Conservation (phyloP, 2,113 vertebrate genomes). For the Poeciliopsis retropinna region DNA sequence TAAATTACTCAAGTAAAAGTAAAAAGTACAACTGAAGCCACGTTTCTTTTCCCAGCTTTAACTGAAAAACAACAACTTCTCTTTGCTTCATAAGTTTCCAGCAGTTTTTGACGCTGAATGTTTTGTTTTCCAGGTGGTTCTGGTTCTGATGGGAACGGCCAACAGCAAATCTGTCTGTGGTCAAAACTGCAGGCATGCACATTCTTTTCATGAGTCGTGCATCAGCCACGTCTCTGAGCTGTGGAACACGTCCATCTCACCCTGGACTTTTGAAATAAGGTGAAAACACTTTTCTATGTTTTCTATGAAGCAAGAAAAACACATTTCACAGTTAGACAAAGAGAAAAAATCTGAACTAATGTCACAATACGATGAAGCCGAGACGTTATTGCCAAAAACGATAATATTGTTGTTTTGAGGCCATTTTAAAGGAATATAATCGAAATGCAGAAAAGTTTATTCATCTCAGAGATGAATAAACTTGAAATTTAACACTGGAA, state of each 20-base stretch:
- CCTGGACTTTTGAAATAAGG: not conserved
- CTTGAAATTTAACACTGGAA: too few species aligned
- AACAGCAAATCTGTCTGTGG: rapidly evolving
- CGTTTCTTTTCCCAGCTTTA: too few species aligned
- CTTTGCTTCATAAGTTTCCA: not conserved
- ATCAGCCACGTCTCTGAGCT: not conserved
- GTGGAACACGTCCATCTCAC: not conserved
- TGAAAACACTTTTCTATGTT: slow-evolving; percentile 3
- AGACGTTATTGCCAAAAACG: too few species aligned
- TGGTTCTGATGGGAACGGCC: not conserved
- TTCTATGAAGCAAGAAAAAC: too few species aligned
- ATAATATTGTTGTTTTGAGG: too few species aligned
- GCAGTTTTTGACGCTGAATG: not conserved
- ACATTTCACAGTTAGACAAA: not conserved
- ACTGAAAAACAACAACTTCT: too few species aligned
- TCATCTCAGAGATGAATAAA: too few species aligned
- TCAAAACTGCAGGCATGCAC: rapidly evolving
- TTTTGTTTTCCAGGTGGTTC: not conserved
- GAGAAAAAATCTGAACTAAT: not conserved
- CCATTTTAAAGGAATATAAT: too few species aligned
- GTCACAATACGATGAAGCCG: too few species aligned
- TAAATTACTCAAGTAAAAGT: too few species aligned
- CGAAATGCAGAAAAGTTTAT: too few species aligned
- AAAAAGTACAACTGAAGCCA: too few species aligned
- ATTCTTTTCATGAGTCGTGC: rapidly evolving